Base-by-base conservation (phyloP, 64 coral and sea anemone species). In the Actinia equina region DNA sequence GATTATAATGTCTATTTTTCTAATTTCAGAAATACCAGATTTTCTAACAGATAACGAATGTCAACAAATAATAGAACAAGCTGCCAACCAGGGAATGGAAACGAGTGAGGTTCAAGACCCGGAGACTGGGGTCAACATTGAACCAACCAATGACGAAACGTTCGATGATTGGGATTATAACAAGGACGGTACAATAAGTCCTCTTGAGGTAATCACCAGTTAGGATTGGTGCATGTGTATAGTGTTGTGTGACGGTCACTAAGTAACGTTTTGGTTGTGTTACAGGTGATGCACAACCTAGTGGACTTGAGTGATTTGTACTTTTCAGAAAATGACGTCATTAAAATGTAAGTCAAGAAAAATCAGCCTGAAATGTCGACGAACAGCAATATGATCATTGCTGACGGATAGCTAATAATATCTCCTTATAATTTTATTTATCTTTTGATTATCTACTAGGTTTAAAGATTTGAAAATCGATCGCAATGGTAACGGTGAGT, bases 231-330 rank as follows among this genome's bases (percentile, higher is more conserved):
- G 25, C 9, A 37, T 37, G 30, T 83, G 11, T 25, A 54, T 20
- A 23, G 19, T 57, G 55, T 11, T 44, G 37, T 17, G 77, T 79
- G 37, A 79, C 71, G 20, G 18, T 43, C 17, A 41, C 26, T 65
- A 3, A 86, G 59, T 30, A 5, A 57, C 55, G 55, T 6, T 57
- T 12, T 57, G 55, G 13, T 57, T 57, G 55, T 57, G 22, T 52
- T 45, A 56, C 17, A 96, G 94, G 88, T 96, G 17, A 96, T 96
- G 94, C 94, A 96, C 56, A 96, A 96, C 51, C 85, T 96, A 37
- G 88, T 96, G 43, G 94, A 96, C 77, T 85, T 96, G 84, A 96
- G 94, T 67, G 94, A 96, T 82, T 88, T 96, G 71, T 96, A 96
- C 55, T 96, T 96, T 61, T 93, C 91, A 6, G 91, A 96, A 87